These are phyloP conservation scores for Aphis gossypii DNA, from an alignment of 1,140 invertebrate genomes.

Conservation along the genomic window DNA sequence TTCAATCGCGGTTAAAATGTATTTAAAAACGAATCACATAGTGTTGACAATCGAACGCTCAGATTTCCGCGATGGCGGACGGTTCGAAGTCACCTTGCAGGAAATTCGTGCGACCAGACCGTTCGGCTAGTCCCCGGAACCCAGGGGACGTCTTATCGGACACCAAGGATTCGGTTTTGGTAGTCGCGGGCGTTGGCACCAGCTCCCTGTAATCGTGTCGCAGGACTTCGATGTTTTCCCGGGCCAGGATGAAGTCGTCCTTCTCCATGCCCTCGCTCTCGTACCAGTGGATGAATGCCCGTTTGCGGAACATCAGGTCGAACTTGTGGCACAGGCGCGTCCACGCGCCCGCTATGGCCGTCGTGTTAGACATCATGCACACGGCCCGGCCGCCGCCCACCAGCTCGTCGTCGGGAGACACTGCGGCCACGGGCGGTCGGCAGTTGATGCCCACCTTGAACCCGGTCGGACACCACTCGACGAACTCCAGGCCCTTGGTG, in stretches of 20 bases:
- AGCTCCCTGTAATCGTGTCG: slow-evolving; percentile 58
- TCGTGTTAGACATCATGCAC: slow-evolving; percentile 85
- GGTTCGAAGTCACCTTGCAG: background rate
- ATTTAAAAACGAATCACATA: background rate
- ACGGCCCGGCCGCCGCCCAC: slow-evolving; percentile 65
- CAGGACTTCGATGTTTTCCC: slow-evolving; percentile 58
- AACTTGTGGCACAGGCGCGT: slow-evolving; percentile 82
- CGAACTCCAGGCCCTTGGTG: slow-evolving; percentile 66
- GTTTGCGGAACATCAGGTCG: slow-evolving; percentile 83
- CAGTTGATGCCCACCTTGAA: slow-evolving; percentile 64
- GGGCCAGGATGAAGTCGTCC: slow-evolving; percentile 58
- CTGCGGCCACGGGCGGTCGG: slow-evolving; percentile 55
- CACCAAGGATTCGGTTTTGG: background rate
- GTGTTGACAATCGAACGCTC: background rate
- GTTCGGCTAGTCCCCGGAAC: background rate
- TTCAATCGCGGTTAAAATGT: background rate
- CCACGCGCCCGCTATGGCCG: slow-evolving; percentile 82
- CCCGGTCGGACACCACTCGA: slow-evolving; percentile 72
- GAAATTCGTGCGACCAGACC: background rate
- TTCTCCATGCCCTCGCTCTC: slow-evolving; percentile 75
- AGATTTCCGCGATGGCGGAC: background rate
- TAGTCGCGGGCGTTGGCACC: background rate
- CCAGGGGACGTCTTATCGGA: background rate
- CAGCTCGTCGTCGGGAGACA: slow-evolving; percentile 61
- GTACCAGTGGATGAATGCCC: slow-evolving; percentile 87